phyloP scores from a whole-genome alignment of 2,797 vertebrate species.

The Eptatretus atami region DNA sequence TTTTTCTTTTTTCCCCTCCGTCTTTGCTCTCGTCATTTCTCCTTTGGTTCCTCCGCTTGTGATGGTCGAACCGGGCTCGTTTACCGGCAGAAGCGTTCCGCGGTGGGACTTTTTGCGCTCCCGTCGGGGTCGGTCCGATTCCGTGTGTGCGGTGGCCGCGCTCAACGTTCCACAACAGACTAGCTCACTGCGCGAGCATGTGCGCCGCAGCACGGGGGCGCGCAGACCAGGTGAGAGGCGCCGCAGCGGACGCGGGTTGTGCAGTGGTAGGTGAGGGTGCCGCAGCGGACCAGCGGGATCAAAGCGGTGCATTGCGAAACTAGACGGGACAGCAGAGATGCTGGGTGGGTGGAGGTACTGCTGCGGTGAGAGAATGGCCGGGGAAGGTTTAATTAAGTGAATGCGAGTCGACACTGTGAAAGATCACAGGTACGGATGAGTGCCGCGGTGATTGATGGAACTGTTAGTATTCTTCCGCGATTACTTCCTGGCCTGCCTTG shows the following conservation, averaged over 20 bases:
- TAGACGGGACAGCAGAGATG: too few relatives aligned
- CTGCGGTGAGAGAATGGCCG: too few relatives aligned
- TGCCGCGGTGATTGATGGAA: too few relatives aligned
- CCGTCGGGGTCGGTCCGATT: constrained; percentile 19
- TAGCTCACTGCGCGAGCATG: constrained; percentile 19
- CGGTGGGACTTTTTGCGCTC: constrained; percentile 20
- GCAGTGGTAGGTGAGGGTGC: not conserved
- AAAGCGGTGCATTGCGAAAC: too few relatives aligned
- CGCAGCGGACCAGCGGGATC: too few relatives aligned
- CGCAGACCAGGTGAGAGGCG: not conserved
- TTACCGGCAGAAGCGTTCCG: constrained; percentile 10
- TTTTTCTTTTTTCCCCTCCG: too few relatives aligned
- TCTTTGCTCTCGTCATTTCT: not conserved
- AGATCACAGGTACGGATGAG: too few relatives aligned
- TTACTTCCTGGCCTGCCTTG: too few relatives aligned
- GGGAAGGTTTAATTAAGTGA: too few relatives aligned
- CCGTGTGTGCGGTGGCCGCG: constrained; percentile 20
- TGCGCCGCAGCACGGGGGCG: constrained; percentile 15
- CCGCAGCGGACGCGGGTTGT: not conserved
- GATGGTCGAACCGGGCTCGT: not conserved
- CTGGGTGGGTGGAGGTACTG: too few relatives aligned
- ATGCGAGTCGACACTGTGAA: too few relatives aligned
- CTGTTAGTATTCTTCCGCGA: too few relatives aligned
- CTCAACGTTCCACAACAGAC: constrained; percentile 23
- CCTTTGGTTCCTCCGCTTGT: not conserved